phyloP scores from a whole-genome alignment of 53 echinoderm and acorn worm species.

The Temnopleurus reevesii region DNA sequence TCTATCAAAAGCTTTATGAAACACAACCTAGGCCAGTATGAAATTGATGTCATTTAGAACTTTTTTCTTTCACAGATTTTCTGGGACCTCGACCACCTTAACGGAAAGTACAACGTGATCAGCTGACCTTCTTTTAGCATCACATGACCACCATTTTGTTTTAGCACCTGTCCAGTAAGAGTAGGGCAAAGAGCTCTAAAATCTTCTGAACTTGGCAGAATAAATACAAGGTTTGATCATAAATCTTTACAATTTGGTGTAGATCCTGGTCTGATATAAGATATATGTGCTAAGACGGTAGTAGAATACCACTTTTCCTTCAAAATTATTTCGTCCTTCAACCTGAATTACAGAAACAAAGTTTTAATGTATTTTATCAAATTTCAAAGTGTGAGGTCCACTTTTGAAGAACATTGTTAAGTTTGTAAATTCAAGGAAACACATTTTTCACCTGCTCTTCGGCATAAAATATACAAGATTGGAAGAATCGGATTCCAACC shows the following conservation, averaged over 20 bases:
- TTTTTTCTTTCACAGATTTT: background rate
- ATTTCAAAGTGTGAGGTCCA: background rate
- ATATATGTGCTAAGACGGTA: too few species aligned
- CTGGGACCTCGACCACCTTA: background rate
- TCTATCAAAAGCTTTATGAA: background rate
- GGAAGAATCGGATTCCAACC: too few species aligned
- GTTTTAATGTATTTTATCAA: background rate
- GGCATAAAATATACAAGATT: too few species aligned
- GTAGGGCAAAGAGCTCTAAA: background rate
- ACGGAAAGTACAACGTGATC: slow-evolving; percentile 27
- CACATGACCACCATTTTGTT: slow-evolving; percentile 28
- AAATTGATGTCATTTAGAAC: too few species aligned
- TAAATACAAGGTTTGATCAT: background rate
- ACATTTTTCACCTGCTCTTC: too few species aligned
- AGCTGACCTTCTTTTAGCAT: background rate
- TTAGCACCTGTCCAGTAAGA: background rate
- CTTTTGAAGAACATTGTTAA: too few species aligned
- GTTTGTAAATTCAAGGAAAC: too few species aligned
- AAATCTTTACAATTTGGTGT: too few species aligned
- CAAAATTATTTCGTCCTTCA: background rate
- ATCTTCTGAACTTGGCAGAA: background rate
- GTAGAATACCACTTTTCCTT: background rate
- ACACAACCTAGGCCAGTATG: too few species aligned
- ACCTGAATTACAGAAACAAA: background rate
- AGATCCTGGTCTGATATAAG: too few species aligned